These are phyloP conservation scores for Tetramorium alpestre DNA, from an alignment of 1,140 invertebrate genomes.

Conservation along the genomic window DNA sequence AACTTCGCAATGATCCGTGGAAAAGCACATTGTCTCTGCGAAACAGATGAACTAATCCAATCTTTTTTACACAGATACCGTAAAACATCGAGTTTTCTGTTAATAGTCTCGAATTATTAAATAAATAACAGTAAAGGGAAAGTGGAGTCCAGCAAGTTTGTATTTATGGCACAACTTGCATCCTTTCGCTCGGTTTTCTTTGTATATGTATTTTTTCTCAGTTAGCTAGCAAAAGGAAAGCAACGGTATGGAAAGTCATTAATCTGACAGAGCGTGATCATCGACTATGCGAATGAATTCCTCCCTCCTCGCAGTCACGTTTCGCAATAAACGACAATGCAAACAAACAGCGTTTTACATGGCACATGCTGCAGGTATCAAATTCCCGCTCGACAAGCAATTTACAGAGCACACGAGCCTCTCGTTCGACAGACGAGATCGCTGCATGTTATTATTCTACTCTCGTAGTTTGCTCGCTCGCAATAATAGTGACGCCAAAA, in stretches of 20 bases:
- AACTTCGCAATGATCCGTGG: constrained; percentile 1
- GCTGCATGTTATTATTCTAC: constrained; percentile 54
- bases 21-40: background rate
- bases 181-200: background rate
- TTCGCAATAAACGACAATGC: constrained; percentile 61
- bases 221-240: background rate
- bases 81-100: background rate
- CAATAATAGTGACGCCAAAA: constrained; percentile 39
- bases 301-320: constrained; percentile 37
- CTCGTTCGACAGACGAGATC: constrained; percentile 14
- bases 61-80: background rate
- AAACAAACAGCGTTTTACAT: constrained; percentile 59
- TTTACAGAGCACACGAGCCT: constrained; percentile 38
- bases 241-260: background rate
- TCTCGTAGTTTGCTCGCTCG: background rate
- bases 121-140: background rate
- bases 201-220: background rate
- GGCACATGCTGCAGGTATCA: constrained; percentile 47
- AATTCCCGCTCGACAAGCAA: constrained; percentile 56
- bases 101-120: background rate
- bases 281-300: constrained; percentile 52
- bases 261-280: constrained; percentile 38
- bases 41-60: background rate
- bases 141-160: background rate
- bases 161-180: background rate